Base-by-base conservation (phyloP, 2,797 vertebrate genomes). In the Cynopterus sphinx region DNA sequence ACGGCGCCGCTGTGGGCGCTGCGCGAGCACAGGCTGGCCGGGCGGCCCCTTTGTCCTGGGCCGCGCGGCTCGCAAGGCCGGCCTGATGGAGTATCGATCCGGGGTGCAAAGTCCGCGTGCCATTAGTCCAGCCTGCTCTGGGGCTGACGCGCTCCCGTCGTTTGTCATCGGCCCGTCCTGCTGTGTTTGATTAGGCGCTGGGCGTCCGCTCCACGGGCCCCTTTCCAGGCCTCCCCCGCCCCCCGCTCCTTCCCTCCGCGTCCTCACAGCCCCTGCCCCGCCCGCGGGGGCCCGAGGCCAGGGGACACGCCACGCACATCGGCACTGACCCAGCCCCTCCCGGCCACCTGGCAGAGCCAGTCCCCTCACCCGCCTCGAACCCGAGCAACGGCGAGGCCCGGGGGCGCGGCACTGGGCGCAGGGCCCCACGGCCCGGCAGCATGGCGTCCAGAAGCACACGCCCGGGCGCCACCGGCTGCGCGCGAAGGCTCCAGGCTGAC, bases 91-190 rank as follows among this genome's bases (percentile, higher is more conserved):
- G 82, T 98, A 99, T 99, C 19, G 98, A 98, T 98, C 98, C 97
- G 57, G 96, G 96, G 98, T 92, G 98, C 98, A 98, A 98, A 98
- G 98, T 98, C 98, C 98, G 85, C 98, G 9, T 98, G 98, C 98
- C 98, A 97, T 98, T 98, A 98, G 98, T 98, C 98, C 98, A 98
- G 97, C 97, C 98, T 98, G 98, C 98, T 97, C 98, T 90, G 98
- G 97, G 97, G 99, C 99, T 98, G 98, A 97, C 98, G 98, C 98
- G 97, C 98, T 99, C 99, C 98, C 98, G 98, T 99, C 99, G 99
- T 99, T 99, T 99, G 99, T 99, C 99, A 99, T 98, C 97, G 97
- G 98, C 98, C 98, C 99, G 99, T 99, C 99, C 99, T 98, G 99
- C 99, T 98, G 98, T 98, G 99, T 99, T 99, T 99, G 99, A 98